Base-by-base conservation (phyloP, 2,113 vertebrate genomes). In the Lethenteron camtschaticum region DNA sequence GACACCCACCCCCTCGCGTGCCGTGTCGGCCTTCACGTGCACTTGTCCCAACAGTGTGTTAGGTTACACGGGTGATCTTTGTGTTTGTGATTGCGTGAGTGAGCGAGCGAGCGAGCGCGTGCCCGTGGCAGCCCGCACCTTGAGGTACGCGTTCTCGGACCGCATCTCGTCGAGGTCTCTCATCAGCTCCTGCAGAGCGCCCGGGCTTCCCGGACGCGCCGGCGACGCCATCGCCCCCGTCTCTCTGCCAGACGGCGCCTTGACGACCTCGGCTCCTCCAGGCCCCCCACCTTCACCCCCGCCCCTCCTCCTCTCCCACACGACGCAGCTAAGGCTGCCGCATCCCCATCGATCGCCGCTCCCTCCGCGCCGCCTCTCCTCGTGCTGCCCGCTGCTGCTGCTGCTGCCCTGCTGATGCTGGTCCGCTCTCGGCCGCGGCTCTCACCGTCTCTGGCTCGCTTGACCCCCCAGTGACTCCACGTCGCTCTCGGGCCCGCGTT, bases 81-180 rank as follows among this genome's bases (percentile, higher is more conserved):
- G 41, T 41, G 41, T 41, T 41, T 41, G 41, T 41, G 41, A 6
- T 41, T 41, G 41, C 41, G 41, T 41, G 41, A 41, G 41, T 41
- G n/a, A 66, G 63, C 9, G 63, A n/a, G 63, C 10, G 63, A n/a
- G 24, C 63, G n/a, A 3, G 24, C 24, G 24, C 24, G 24, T 24
- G 24, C 24, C 24, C 24, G 24, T 24, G 24, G 24, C 24, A 24
- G n/a, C 63, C 24, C 63, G 63, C 63, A 66, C 63, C 63, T 66
- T 66, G n/a, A 66, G 63, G 63, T 66, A 66, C n/a, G 63, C 24
- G 24, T 66, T 66, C 63, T 66, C 63, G 9, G 63, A 16, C n/a
- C 63, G 63, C n/a, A 66, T n/a, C n/a, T n/a, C 24, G n/a, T 66
- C 63, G 9, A 20, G n/a, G 24, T 66, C 63, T 24, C 63, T 9